phyloP scores from a whole-genome alignment of 2,113 vertebrate genomes.

The Thymallus thymallus region DNA sequence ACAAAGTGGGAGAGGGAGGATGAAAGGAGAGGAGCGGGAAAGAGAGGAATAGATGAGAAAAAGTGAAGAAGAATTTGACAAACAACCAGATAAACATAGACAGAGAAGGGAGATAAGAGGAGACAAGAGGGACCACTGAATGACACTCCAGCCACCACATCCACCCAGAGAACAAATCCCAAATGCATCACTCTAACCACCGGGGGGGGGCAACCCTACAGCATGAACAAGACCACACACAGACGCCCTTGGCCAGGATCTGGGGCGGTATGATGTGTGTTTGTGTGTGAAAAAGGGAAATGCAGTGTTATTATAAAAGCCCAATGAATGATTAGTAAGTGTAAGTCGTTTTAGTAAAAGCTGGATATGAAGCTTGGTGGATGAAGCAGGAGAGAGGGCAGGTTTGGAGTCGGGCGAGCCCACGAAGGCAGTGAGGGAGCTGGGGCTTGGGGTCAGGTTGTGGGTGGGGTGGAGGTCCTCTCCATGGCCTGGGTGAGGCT shows the following conservation, averaged over 20 bases:
- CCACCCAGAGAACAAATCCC: slow-evolving; percentile 34
- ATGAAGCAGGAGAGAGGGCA: slow-evolving; percentile 7
- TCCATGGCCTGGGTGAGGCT: no score
- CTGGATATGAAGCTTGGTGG: slow-evolving; percentile 20
- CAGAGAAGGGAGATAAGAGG: background rate
- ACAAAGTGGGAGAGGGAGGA: slow-evolving; percentile 9
- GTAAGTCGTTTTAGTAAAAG: slow-evolving; percentile 73
- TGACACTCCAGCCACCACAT: slow-evolving; percentile 46
- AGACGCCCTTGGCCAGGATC: slow-evolving; percentile 12
- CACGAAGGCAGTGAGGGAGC: background rate
- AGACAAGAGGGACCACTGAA: background rate
- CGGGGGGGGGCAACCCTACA: no score
- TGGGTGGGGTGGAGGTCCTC: no score
- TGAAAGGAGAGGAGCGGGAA: background rate
- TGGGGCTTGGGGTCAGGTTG: no score
- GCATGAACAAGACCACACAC: slow-evolving; percentile 29
- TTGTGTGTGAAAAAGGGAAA: slow-evolving; percentile 27
- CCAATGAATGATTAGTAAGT: slow-evolving; percentile 52
- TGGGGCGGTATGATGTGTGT: slow-evolving; percentile 26
- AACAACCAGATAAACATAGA: background rate
- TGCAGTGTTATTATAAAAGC: slow-evolving; percentile 35
- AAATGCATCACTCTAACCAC: no score
- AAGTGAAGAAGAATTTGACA: background rate
- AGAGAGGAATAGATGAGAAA: background rate
- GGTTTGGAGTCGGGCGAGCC: background rate